Base-by-base conservation (phyloP, 2,888 invertebrate genomes). In the Melikaiella ostensackeni region DNA sequence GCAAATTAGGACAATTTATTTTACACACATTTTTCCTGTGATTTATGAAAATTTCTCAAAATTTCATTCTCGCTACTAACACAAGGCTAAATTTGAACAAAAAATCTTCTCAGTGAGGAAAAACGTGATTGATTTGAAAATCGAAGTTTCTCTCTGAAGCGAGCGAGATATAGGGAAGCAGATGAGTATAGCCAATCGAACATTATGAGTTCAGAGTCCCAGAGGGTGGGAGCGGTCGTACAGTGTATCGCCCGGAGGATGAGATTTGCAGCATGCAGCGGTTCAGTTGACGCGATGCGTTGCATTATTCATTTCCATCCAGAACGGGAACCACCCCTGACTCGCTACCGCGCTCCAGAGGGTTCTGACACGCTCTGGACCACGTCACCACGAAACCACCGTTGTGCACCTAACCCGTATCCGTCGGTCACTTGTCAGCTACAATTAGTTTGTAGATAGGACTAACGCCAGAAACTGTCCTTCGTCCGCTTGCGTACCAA, bases 301-400 rank as follows among this genome's bases (percentile, higher is more conserved):
- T 89, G 89, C 89, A 89, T 89, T 89, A 89, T 89, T 89, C 89
- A 89, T 89, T 87, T 86, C 85, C 84, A 83, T 79, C 79, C 84
- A 82, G 88, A 85, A 88, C 85, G 83, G 86, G 86, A 86, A 87
- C 85, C 86, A 80, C 75, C 82, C 80, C 82, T 82, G 84, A 83
- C 84, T 84, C 79, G 80, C 77, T 80, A 80, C 83, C 79, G 79
- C 77, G 79, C 79, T 77, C 83, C 83, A 83, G 83, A 78, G 82
- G 83, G 84, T 82, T 81, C 75, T 81, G 78, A 81, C 81, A 83
- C 84, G 77, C 79, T 84, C 79, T 74, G 80, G 81, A 81, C 83
- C 82, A 79, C 85, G 84, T 85, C 84, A 86, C 86, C 86, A 81
- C 83, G 84, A 88, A 86, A 83, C 85, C 83, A 83, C 79, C 80